phyloP scores from a whole-genome alignment of 2,113 vertebrate species.

The Strix uralensis region DNA sequence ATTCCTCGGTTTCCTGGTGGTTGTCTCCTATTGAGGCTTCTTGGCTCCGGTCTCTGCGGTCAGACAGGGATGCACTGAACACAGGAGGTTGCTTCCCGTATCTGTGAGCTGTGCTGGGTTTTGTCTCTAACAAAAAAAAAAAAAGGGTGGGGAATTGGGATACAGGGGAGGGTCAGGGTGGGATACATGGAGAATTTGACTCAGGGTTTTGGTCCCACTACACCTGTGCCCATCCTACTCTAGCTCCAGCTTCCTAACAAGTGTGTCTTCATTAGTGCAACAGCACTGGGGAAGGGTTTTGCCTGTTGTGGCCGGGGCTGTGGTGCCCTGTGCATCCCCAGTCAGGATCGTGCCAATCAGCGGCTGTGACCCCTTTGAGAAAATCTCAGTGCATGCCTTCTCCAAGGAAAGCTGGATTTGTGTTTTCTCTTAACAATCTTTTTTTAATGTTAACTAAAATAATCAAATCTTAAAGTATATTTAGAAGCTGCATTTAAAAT shows the following conservation, averaged over 20 bases:
- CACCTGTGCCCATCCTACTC: background rate
- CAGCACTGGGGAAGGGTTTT: background rate
- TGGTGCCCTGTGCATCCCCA: background rate
- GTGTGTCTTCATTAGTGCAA: rapidly evolving
- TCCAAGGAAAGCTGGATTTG: background rate
- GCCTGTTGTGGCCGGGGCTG: rapidly evolving
- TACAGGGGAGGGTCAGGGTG: background rate
- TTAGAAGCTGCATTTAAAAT: background rate
- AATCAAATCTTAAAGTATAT: background rate
- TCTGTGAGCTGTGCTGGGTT: background rate
- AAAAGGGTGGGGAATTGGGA: background rate
- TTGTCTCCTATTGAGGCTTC: background rate
- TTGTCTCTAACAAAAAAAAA: background rate
- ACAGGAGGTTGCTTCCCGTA: background rate
- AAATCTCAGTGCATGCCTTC: background rate
- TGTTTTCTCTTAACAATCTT: background rate
- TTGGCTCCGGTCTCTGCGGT: background rate
- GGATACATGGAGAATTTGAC: background rate
- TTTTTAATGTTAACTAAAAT: background rate
- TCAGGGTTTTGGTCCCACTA: background rate
- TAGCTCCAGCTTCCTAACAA: background rate
- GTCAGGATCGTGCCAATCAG: rapidly evolving
- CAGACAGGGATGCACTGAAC: background rate
- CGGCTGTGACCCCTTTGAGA: background rate
- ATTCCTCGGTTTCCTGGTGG: background rate